phyloP scores from a whole-genome alignment of 2,797 vertebrate species.

The Aulostomus chinensis region DNA sequence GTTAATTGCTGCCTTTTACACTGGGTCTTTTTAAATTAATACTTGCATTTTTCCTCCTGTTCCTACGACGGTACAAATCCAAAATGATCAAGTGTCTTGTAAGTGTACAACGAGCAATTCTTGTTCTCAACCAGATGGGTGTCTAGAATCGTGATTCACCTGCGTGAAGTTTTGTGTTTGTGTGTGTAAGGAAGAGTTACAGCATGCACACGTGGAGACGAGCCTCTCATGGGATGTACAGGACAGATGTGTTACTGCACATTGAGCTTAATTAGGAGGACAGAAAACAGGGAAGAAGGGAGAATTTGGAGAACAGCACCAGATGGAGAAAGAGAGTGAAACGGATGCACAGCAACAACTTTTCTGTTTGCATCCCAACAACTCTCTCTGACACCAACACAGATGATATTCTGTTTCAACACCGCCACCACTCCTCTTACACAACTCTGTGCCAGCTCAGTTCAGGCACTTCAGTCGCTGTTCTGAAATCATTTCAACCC shows the following conservation, averaged over 20 bases:
- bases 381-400: constrained; percentile 21
- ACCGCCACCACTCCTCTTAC: constrained; percentile 3
- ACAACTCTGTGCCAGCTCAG: constrained; percentile 10
- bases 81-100: no score
- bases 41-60: no score
- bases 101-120: no score
- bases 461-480: constrained; percentile 22
- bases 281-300: constrained; percentile 16
- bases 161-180: no score
- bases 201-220: constrained; percentile 1
- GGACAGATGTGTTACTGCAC: constrained; percentile 61
- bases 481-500: constrained; percentile 35
- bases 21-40: no score
- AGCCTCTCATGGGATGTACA: constrained; percentile 43
- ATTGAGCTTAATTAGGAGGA: constrained; percentile 68
- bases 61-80: no score
- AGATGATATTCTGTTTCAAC: constrained; percentile 13
- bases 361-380: constrained; percentile 24
- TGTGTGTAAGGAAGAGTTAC: background rate
- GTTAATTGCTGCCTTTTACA: no score
- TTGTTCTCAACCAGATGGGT: no score
- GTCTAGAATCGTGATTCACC: no score
- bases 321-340: constrained; percentile 7
- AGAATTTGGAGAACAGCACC: constrained; percentile 4
- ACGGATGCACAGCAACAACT: constrained; percentile 25